Conservation (phyloP, 2,888 invertebrate species). For the Agrypnus murinus region DNA sequence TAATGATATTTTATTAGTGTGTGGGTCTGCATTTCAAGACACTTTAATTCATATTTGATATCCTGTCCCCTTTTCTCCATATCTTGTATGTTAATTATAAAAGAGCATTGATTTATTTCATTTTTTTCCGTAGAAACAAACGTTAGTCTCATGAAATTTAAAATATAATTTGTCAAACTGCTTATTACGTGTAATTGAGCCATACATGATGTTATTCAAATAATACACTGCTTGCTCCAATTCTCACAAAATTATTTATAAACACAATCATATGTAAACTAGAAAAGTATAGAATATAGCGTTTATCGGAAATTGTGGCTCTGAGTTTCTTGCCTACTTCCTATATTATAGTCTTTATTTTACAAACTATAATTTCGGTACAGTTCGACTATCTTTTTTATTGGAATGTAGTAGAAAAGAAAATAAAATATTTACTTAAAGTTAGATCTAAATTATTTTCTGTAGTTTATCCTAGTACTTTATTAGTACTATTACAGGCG, state of each 20-base stretch:
- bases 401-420: no score
- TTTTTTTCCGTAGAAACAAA: conserved; percentile 28
- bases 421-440: no score
- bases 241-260: conserved; percentile 53
- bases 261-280: conserved; percentile 32
- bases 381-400: no score
- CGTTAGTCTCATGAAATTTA: conserved; percentile 38
- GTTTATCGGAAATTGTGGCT: background rate
- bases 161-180: conserved; percentile 43
- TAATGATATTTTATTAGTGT: no score
- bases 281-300: background rate
- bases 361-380: background rate
- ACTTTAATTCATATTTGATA: background rate
- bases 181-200: conserved; percentile 46
- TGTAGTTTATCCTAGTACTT: no score
- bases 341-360: background rate
- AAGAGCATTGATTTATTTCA: conserved; percentile 36
- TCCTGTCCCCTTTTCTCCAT: background rate
- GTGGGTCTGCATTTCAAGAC: background rate
- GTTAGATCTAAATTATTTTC: no score
- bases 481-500: no score
- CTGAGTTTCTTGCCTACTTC: background rate
- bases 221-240: conserved; percentile 50
- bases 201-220: conserved; percentile 52
- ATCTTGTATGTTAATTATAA: conserved; percentile 31